phyloP scores from a whole-genome alignment of 2,797 vertebrate species.

The Rhabdomys pumilio region DNA sequence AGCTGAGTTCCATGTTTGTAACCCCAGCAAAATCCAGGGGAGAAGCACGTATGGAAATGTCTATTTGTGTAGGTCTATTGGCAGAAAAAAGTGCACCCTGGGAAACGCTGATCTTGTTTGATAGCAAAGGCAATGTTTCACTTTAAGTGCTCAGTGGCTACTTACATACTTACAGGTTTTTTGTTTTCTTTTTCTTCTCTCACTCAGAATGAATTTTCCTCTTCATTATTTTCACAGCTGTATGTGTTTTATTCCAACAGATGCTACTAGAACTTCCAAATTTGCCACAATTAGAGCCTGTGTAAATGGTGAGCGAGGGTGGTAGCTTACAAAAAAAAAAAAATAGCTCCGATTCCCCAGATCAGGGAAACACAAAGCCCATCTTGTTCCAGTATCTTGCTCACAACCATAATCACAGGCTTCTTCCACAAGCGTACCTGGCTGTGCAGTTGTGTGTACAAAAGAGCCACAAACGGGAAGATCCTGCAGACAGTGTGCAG shows the following conservation, averaged over 20 bases:
- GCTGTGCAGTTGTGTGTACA: not conserved
- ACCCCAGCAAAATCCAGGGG: not conserved
- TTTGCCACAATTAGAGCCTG: conserved; percentile 50
- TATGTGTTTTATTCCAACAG: conserved; percentile 67
- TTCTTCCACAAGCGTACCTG: not conserved
- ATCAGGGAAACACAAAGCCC: not conserved
- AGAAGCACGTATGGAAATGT: not conserved
- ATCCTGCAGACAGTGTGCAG: not conserved
- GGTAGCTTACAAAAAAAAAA: not conserved
- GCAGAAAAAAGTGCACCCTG: conserved; percentile 25
- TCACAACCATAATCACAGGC: not conserved
- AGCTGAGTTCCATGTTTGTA: not conserved
- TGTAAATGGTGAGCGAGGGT: not conserved
- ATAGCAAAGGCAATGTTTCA: conserved; percentile 47
- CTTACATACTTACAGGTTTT: conserved; percentile 7
- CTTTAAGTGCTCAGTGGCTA: conserved; percentile 15
- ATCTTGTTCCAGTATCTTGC: accelerated
- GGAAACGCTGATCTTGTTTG: conserved; percentile 11
- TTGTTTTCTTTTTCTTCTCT: accelerated
- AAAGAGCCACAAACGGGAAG: not conserved
- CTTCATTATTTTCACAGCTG: conserved; percentile 70
- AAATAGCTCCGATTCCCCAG: not conserved
- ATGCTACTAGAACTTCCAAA: conserved; percentile 67
- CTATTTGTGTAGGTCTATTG: not conserved
- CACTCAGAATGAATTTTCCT: conserved; percentile 55